phyloP scores from a whole-genome alignment of 30 jellyfish, hydroid and myxozoan species.

The Turritopsis dohrnii region DNA sequence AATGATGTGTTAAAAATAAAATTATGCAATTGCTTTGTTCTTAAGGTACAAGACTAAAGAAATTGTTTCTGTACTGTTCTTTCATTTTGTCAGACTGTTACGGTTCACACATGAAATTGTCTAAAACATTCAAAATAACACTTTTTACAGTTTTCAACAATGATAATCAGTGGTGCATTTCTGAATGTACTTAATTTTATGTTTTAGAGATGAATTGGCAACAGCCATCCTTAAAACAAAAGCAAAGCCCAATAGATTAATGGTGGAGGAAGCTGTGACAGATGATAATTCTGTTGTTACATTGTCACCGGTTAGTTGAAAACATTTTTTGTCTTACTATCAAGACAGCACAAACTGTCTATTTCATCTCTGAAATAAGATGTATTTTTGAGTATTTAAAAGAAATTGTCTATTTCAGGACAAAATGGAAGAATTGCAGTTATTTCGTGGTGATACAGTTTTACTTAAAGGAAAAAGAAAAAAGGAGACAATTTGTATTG shows the following conservation, averaged over 20 bases:
- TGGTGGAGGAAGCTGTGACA: slow-evolving; percentile 97
- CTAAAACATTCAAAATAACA: too few species aligned
- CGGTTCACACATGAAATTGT: too few species aligned
- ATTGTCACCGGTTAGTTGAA: slow-evolving; percentile 73
- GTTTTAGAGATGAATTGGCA: slow-evolving; percentile 88
- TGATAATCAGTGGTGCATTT: too few species aligned
- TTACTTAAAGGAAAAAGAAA: slow-evolving; percentile 91
- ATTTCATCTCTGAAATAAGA: background rate
- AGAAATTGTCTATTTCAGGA: slow-evolving; percentile 42
- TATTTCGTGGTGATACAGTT: slow-evolving; percentile 94
- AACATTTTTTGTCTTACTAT: background rate
- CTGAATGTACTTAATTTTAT: background rate
- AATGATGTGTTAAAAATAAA: too few species aligned
- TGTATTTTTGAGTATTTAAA: background rate
- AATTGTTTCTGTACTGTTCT: too few species aligned
- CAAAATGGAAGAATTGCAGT: slow-evolving; percentile 96
- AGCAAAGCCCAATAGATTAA: slow-evolving; percentile 90
- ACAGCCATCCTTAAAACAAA: slow-evolving; percentile 92
- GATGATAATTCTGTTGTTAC: slow-evolving; percentile 99
- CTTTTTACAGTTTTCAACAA: too few species aligned
- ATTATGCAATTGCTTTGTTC: too few species aligned
- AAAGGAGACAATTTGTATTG: slow-evolving; percentile 94
- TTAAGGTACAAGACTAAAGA: too few species aligned
- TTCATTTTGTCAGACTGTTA: too few species aligned
- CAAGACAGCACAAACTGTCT: background rate